Conservation (phyloP, 2,113 vertebrate species). For the Gallinago paraguaiae region DNA sequence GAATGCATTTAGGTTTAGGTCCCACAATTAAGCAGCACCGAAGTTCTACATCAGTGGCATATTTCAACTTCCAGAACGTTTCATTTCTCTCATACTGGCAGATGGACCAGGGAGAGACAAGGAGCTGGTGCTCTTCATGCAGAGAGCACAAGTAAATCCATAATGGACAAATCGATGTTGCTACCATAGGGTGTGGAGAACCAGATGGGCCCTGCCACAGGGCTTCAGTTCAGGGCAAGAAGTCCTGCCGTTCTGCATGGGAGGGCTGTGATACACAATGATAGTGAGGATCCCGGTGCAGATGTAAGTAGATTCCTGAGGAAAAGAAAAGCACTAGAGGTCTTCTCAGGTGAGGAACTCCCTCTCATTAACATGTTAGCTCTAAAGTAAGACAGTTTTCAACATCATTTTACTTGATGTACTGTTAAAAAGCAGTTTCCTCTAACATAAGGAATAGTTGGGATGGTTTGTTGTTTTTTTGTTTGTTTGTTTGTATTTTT, state of each 20-base stretch:
- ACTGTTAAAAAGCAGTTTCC: background rate
- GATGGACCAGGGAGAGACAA: background rate
- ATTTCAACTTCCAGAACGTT: background rate
- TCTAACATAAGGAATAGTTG: background rate
- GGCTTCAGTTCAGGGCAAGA: background rate
- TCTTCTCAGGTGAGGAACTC: background rate
- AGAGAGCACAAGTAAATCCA: background rate
- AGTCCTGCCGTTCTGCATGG: background rate
- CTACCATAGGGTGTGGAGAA: background rate
- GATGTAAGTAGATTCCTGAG: background rate
- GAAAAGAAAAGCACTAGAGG: background rate
- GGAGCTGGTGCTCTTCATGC: background rate
- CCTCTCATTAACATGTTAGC: background rate
- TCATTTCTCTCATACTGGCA: background rate
- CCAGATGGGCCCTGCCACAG: background rate
- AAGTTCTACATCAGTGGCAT: background rate
- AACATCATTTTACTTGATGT: background rate
- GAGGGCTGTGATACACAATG: background rate
- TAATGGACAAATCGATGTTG: accelerated
- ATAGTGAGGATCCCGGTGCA: background rate
- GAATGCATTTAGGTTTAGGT: background rate
- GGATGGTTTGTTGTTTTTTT: background rate
- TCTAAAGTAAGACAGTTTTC: background rate
- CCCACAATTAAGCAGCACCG: background rate
- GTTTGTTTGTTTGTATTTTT: background rate